Evolutionary conservation across 2,888 invertebrate species (phyloP), one percentile per base, ranked within the genome.

Genomic region (Toxonevra muliebris): DNA sequence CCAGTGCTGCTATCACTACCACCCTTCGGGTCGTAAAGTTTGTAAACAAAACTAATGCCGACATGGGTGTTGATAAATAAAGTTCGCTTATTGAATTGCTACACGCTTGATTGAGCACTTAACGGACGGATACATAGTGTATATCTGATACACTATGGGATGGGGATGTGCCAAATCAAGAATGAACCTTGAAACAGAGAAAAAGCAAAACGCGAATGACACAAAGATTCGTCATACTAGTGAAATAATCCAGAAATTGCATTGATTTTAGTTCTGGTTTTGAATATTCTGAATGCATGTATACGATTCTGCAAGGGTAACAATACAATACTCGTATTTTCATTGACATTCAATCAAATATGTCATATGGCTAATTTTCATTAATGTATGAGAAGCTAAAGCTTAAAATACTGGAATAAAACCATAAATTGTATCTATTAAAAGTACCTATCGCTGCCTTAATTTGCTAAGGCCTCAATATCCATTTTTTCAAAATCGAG

Each of bases 41-140:
- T 82, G 82, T 78, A 82, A 82, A 80, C 81, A 82, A 76, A 81
- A 82, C 80, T 79, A 80, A 82, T 80, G 76, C 79, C 72, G 68
- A 76, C 77, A 78, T 76, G 78, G 75, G 77, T 77, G 78, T 75
- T 77, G 77, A 78, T 75, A 77, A 77, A 76, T 75, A 76, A 75
- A 75, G 73, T 72, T 65, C 59, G 19, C 54, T 61, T 71, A 74
- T 72, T 73, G 72, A 69, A 72, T 71, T 70, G 70, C 69, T 50
- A 62, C 71, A 72, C 65, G 73, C 72, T 74, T 69, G 70, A 73
- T 72, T 73, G 72, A 71, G 71, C 71, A 71, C 69, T 72, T 72
- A 70, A 54, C 66, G 60, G 54, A 66, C 61, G 52, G 63, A 61
- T 58, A 61, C 42, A 41, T 42, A 61, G 20, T 48, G 42, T 13